Evolutionary conservation across 2,797 vertebrate species (phyloP).

Genomic region (Urophycis tenuis): DNA sequence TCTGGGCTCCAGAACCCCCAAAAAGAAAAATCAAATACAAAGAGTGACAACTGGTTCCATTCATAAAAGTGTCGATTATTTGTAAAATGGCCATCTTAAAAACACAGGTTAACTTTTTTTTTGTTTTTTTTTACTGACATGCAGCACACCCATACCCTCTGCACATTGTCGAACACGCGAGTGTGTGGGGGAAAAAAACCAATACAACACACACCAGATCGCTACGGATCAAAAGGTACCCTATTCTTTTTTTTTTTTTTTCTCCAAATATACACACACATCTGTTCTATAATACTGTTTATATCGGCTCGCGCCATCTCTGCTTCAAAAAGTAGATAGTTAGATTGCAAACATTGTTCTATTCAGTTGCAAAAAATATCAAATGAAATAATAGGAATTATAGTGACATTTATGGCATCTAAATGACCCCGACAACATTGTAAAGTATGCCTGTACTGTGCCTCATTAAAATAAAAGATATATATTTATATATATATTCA

Average conservation of each 20-base stretch:
- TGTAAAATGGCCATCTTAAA: slow-evolving; percentile 76
- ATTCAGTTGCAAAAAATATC: slow-evolving; percentile 59
- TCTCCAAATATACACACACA: slow-evolving; percentile 75
- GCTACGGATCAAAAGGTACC: slow-evolving; percentile 72
- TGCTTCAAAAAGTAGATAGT: slow-evolving; percentile 71
- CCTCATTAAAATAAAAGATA: slow-evolving; percentile 69
- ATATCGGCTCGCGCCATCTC: slow-evolving; percentile 72
- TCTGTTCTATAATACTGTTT: slow-evolving; percentile 75
- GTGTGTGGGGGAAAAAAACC: slow-evolving; percentile 56
- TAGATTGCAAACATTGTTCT: slow-evolving; percentile 71
- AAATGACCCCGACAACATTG: slow-evolving; percentile 74
- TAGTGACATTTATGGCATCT: slow-evolving; percentile 73
- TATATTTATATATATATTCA: slow-evolving; percentile 68
- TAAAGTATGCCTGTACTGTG: slow-evolving; percentile 75
- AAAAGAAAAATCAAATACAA: slow-evolving; percentile 26
- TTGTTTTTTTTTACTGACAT: slow-evolving; percentile 64
- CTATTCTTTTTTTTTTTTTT: slow-evolving; percentile 73
- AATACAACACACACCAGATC: slow-evolving; percentile 63
- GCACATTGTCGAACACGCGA: slow-evolving; percentile 75
- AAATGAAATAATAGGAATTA: slow-evolving; percentile 30
- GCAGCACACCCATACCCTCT: slow-evolving; percentile 78
- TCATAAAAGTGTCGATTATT: slow-evolving; percentile 63
- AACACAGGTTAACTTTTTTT: slow-evolving; percentile 68
- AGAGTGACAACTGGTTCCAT: slow-evolving; percentile 55
- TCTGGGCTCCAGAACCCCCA: slow-evolving; percentile 56